Conservation (phyloP, 2,113 vertebrate genomes). For the Nothoprocta pentlandii region DNA sequence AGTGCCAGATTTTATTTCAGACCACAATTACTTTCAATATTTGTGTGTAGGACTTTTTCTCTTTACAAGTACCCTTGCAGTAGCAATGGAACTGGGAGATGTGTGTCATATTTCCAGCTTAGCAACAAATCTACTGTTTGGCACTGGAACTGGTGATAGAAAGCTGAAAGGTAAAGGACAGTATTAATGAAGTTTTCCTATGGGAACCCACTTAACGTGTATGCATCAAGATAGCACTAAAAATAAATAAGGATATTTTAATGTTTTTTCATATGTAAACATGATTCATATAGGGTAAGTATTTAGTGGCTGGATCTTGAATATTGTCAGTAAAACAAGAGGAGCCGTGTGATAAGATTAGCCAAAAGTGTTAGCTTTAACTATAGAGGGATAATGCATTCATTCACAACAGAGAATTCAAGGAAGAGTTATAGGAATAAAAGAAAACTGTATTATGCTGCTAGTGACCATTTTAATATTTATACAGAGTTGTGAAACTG, state of each 20-base stretch:
- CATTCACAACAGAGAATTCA: not conserved
- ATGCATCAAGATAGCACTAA: not conserved
- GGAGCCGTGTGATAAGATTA: not conserved
- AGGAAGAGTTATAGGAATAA: not conserved
- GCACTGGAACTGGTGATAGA: not conserved
- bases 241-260: not conserved
- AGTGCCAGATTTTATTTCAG: not conserved
- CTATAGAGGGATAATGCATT: not conserved
- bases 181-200: not conserved
- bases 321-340: not conserved
- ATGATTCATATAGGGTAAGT: not conserved
- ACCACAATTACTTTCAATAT: not conserved
- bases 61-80: not conserved
- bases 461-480: not conserved
- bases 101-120: not conserved
- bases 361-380: not conserved
- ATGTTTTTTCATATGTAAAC: not conserved
- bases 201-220: not conserved
- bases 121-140: not conserved
- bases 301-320: not conserved
- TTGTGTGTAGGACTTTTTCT: not conserved
- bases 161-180: not conserved
- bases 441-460: not conserved
- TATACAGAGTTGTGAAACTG: not conserved
- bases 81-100: not conserved